phyloP scores from a whole-genome alignment of 2,888 invertebrate genomes.

The Macrophya annulata region DNA sequence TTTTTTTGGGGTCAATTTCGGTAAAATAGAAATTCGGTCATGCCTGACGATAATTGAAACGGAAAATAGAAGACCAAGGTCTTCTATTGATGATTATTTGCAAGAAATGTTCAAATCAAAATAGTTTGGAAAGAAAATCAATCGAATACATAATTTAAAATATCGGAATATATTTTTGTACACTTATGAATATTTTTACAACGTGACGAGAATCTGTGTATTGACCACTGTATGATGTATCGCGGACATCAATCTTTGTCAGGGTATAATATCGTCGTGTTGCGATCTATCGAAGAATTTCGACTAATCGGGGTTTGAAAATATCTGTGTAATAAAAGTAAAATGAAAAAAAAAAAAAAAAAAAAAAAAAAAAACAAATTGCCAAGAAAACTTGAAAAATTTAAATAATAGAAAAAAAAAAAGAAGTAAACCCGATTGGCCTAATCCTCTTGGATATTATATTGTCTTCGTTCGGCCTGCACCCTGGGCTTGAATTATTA shows the following conservation, averaged over 20 bases:
- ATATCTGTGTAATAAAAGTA: neutral
- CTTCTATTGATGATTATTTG: neutral
- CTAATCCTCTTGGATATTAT: neutral
- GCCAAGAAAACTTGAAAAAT: neutral
- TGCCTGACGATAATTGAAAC: neutral
- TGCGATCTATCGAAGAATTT: constrained; percentile 18
- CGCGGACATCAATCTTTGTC: neutral
- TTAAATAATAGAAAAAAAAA: neutral
- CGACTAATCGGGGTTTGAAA: neutral
- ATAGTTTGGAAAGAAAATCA: neutral
- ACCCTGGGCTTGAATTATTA: neutral
- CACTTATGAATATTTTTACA: neutral
- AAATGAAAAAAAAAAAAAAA: neutral
- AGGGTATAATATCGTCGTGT: constrained; percentile 13
- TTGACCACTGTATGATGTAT: neutral
- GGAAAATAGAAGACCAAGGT: neutral
- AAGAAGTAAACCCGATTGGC: neutral
- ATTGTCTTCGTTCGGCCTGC: neutral
- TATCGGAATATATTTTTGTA: neutral
- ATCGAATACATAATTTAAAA: neutral
- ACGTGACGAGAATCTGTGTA: neutral
- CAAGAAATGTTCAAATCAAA: neutral
- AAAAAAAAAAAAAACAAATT: neutral
- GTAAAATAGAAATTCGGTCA: neutral
- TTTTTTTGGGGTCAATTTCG: neutral